Evolutionary conservation across 64 coral and sea anemone genomes (phyloP).

Genomic region (Actinia equina): DNA sequence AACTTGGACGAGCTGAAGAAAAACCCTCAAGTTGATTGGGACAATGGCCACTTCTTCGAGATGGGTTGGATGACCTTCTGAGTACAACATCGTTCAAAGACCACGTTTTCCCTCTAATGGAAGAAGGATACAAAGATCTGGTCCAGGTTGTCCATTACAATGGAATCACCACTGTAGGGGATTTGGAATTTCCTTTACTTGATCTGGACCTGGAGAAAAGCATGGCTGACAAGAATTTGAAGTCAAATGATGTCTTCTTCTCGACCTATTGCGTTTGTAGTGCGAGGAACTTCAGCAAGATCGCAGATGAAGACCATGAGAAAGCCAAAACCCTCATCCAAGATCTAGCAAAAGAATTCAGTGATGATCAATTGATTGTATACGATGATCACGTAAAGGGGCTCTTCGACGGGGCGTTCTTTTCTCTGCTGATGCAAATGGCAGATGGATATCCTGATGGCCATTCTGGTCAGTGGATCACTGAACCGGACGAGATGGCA

Average conservation of each 20-base stretch:
- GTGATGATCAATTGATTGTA: constrained; percentile 6
- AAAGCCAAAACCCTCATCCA: not conserved
- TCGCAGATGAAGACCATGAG: not conserved
- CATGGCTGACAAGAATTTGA: not conserved
- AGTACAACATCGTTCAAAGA: not conserved
- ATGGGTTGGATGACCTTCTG: constrained; percentile 7
- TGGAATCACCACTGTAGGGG: constrained; percentile 22
- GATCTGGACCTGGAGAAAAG: not conserved
- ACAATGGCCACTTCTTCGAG: constrained; percentile 6
- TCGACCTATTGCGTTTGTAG: constrained; percentile 16
- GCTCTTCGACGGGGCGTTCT: constrained; percentile 27
- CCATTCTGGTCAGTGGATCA: constrained; percentile 14
- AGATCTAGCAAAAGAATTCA: not conserved
- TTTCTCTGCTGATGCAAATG: constrained; percentile 29
- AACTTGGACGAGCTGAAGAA: not conserved
- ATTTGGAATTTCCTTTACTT: constrained; percentile 26
- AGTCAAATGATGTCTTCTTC: not conserved
- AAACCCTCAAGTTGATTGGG: constrained; percentile 25
- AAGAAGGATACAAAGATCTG: constrained; percentile 14
- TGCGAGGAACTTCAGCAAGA: not conserved
- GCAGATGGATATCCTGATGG: not conserved
- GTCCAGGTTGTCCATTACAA: not conserved
- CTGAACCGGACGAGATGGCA: not conserved
- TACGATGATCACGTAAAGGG: constrained; percentile 24
- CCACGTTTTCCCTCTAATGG: not conserved